Evolutionary conservation across 2,888 invertebrate genomes (phyloP).

Genomic region (Elegia similella): DNA sequence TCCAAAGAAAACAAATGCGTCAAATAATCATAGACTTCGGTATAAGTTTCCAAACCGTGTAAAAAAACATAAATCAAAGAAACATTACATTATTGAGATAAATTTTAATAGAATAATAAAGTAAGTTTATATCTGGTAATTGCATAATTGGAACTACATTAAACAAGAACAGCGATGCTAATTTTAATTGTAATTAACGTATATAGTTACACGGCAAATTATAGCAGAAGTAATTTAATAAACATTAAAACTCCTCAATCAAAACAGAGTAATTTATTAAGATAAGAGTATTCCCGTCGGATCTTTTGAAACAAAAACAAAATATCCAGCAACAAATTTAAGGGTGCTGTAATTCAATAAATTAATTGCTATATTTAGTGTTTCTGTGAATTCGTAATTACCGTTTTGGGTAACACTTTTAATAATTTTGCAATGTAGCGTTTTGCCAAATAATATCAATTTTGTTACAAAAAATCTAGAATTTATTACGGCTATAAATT

Average conservation of each 20-base stretch:
- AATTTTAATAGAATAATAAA: background rate
- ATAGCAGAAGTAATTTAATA: background rate
- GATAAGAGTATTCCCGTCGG: background rate
- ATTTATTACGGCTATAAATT: background rate
- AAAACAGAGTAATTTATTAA: background rate
- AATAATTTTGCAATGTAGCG: background rate
- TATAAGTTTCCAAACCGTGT: no score
- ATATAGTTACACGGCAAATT: background rate
- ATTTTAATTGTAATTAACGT: background rate
- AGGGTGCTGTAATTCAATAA: background rate
- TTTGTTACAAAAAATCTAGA: background rate
- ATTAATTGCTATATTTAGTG: background rate
- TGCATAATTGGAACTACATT: background rate
- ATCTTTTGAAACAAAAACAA: background rate
- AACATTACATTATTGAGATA: no score
- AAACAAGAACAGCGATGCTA: background rate
- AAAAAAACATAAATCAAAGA: no score
- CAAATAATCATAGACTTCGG: no score
- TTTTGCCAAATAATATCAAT: slow-evolving; percentile 5
- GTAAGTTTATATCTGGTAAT: background rate
- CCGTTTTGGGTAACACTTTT: background rate
- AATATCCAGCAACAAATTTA: background rate
- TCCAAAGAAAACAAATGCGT: no score
- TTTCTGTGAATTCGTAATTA: background rate
- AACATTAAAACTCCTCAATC: background rate